Percentiles rank a stretch among this genome's conserved stretches.
phyloP scores from a whole-genome alignment of 2,888 invertebrate species.

The Galeruca laticollis region DNA sequence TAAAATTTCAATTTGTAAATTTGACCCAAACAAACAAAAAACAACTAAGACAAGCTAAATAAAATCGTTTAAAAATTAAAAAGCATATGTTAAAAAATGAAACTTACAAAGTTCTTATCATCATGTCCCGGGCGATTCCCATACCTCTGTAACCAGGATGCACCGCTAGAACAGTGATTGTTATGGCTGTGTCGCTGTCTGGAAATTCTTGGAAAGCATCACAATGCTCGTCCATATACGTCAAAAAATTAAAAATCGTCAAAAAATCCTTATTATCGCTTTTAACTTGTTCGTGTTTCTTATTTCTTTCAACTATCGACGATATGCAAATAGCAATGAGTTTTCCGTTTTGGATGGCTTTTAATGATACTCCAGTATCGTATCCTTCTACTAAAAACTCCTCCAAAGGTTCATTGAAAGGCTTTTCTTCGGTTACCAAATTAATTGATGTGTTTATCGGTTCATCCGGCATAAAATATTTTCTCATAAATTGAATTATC shows the following conservation, averaged over 20 bases:
- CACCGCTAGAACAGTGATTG: conserved; percentile 76
- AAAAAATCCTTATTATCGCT: conserved; percentile 72
- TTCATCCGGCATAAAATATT: conserved; percentile 80
- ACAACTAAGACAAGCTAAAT: too few relatives aligned
- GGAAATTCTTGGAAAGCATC: conserved; percentile 72
- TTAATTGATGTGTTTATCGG: conserved; percentile 75
- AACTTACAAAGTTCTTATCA: conserved; percentile 72
- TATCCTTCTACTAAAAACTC: conserved; percentile 72
- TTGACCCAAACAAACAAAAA: too few relatives aligned
- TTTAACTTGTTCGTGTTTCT: conserved; percentile 54
- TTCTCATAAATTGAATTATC: conserved; percentile 70
- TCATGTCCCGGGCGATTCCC: conserved; percentile 76
- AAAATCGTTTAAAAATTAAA: too few relatives aligned
- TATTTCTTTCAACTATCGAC: conserved; percentile 48
- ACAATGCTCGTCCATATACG: conserved; percentile 70
- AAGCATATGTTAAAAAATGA: background rate
- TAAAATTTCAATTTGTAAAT: too few relatives aligned
- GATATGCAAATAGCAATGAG: conserved; percentile 66
- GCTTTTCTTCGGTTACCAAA: conserved; percentile 72
- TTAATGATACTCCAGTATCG: conserved; percentile 72
- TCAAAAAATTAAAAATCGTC: conserved; percentile 74
- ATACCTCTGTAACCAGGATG: conserved; percentile 75
- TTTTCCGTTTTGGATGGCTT: conserved; percentile 72
- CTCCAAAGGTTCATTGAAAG: conserved; percentile 74
- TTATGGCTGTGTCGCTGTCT: conserved; percentile 69